phyloP scores from a whole-genome alignment of 2,113 vertebrate species.

The Tyto alba region DNA sequence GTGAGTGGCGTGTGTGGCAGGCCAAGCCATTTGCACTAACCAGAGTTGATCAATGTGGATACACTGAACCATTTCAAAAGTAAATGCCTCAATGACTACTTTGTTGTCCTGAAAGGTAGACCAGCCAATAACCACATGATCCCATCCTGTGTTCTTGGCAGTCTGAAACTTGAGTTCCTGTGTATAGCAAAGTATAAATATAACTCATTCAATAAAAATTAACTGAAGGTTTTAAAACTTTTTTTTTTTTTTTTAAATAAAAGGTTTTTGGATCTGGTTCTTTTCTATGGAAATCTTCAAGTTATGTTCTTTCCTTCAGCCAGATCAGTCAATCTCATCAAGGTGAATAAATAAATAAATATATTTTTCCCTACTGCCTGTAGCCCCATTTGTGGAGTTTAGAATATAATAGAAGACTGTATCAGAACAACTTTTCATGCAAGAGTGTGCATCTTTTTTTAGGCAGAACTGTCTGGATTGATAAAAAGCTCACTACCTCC shows the following conservation, averaged over 20 bases:
- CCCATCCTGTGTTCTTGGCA: slow-evolving; percentile 45
- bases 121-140: slow-evolving; percentile 47
- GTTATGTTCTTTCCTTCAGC: background rate
- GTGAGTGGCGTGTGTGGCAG: background rate
- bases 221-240: background rate
- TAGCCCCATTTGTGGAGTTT: background rate
- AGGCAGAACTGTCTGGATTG: background rate
- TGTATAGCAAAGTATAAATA: slow-evolving; percentile 11
- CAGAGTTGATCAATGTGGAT: background rate
- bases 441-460: background rate
- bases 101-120: slow-evolving; percentile 1
- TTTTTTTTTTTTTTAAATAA: background rate
- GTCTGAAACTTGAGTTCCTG: slow-evolving; percentile 8
- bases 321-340: background rate
- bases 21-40: background rate
- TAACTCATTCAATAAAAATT: slow-evolving; percentile 6
- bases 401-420: background rate
- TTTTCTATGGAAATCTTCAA: slow-evolving; percentile 2
- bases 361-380: background rate
- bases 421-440: background rate
- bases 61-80: slow-evolving; percentile 14
- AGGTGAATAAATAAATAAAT: background rate
- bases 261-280: background rate
- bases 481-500: background rate
- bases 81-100: slow-evolving; percentile 32